A percentile compares a stretch with the other conserved stretches of the same genome.
Conservation (phyloP, 1,140 invertebrate species). For the Orius laevigatus region DNA sequence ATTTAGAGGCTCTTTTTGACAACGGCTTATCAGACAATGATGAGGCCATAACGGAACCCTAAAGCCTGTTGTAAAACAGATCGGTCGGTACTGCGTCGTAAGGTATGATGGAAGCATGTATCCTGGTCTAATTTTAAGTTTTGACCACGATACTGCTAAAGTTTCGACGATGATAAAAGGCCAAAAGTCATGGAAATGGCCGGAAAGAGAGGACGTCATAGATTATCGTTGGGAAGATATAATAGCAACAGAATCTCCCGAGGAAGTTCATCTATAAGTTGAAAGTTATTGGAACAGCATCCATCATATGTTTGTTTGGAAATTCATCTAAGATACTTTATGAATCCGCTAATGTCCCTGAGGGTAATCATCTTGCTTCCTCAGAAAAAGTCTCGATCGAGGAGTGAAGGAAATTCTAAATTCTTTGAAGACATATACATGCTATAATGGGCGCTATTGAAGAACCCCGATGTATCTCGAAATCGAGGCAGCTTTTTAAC, state of each 20-base stretch:
- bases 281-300: too few species aligned
- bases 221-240: slow-evolving; percentile 7
- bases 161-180: slow-evolving; percentile 9
- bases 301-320: too few species aligned
- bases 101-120: slow-evolving; percentile 12
- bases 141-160: slow-evolving; percentile 4
- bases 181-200: slow-evolving; percentile 13
- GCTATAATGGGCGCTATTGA: neutral
- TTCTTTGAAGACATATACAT: too few species aligned
- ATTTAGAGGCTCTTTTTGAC: neutral
- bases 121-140: slow-evolving; percentile 8
- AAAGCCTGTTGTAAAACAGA: neutral
- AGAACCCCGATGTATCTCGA: neutral
- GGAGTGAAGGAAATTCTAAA: too few species aligned
- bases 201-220: slow-evolving; percentile 7
- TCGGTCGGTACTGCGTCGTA: neutral
- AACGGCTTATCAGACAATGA: neutral
- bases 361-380: too few species aligned
- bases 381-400: too few species aligned
- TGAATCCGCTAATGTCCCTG: too few species aligned
- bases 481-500: too few species aligned
- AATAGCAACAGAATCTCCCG: too few species aligned
- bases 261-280: too few species aligned
- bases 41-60: neutral
- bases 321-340: too few species aligned